These are phyloP conservation scores for Salarias fasciatus DNA, from an alignment of 2,797 vertebrate genomes.

Conservation along the genomic window DNA sequence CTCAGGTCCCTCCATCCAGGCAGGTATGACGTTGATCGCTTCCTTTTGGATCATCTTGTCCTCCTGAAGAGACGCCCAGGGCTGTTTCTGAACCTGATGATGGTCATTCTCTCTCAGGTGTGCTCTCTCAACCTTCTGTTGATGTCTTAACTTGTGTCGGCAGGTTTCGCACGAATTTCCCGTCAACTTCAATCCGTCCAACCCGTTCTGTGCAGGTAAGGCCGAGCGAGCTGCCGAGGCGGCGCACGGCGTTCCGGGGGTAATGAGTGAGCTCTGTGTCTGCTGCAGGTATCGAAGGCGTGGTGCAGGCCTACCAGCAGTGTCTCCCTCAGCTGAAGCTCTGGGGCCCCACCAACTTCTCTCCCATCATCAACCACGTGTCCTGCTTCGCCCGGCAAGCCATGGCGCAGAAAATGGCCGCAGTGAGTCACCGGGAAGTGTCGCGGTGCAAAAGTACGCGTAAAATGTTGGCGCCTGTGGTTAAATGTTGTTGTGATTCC, in stretches of 20 bases:
- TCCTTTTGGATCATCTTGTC: neutral
- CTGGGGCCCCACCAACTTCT: conserved; percentile 95
- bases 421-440: too few species aligned
- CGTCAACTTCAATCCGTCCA: conserved; percentile 90
- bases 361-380: conserved; percentile 92
- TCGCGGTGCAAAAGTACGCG: too few species aligned
- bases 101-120: too few species aligned
- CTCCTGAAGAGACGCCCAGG: too few species aligned
- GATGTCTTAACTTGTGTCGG: too few species aligned
- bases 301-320: conserved; percentile 87
- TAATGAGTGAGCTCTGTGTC: too few species aligned
- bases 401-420: conserved; percentile 85
- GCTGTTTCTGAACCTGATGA: too few species aligned
- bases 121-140: too few species aligned
- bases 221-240: too few species aligned
- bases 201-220: conserved; percentile 90
- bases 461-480: too few species aligned
- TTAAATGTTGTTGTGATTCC: too few species aligned
- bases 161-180: conserved; percentile 98
- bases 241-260: too few species aligned
- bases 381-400: conserved; percentile 88
- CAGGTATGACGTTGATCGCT: conserved; percentile 79
- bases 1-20: conserved; percentile 90
- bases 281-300: conserved; percentile 89
- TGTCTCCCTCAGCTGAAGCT: conserved; percentile 92